These are phyloP conservation scores for Scartelaos histophorus DNA, from an alignment of 2,113 vertebrate species.

Conservation along the genomic window DNA sequence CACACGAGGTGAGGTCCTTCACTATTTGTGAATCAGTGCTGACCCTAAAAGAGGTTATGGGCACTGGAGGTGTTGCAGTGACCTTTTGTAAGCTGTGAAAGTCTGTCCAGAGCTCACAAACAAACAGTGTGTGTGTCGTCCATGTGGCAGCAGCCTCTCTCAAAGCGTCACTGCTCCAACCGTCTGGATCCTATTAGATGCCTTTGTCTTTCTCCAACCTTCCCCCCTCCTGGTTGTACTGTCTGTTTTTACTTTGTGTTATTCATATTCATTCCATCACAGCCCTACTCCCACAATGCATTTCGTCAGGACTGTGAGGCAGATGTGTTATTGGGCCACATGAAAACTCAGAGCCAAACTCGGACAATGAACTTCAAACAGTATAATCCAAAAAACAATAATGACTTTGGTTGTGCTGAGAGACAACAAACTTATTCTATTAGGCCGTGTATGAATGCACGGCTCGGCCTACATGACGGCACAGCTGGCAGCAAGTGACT, in stretches of 20 bases:
- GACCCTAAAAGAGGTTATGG: conserved; percentile 54
- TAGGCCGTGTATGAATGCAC: conserved; percentile 31
- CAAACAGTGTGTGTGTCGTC: conserved; percentile 20
- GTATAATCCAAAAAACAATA: conserved; percentile 12
- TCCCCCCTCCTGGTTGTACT: conserved; percentile 53
- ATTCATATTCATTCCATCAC: conserved; percentile 69
- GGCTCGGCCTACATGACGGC: conserved; percentile 45
- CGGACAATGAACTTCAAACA: conserved; percentile 7
- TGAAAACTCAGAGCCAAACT: conserved; percentile 19
- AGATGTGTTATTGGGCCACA: conserved; percentile 54
- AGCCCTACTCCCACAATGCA: conserved; percentile 64
- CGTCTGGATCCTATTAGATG: conserved; percentile 63
- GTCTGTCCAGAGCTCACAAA: conserved; percentile 6
- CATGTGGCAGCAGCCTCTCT: conserved; percentile 47
- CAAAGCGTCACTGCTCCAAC: conserved; percentile 50
- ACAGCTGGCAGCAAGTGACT: conserved; percentile 54
- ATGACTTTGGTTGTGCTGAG: conserved; percentile 17
- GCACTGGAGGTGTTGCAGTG: conserved; percentile 50
- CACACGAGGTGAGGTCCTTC: conserved; percentile 61
- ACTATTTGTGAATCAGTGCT: conserved; percentile 44
- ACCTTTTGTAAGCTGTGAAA: conserved; percentile 38
- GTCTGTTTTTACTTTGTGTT: conserved; percentile 68
- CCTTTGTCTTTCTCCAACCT: conserved; percentile 54
- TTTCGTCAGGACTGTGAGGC: conserved; percentile 54
- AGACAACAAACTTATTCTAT: conserved; percentile 32